A percentile compares a stretch with the other conserved stretches of the same genome.
These are phyloP conservation scores for Ooceraea biroi DNA, from an alignment of 1,140 invertebrate species.

Conservation along the genomic window DNA sequence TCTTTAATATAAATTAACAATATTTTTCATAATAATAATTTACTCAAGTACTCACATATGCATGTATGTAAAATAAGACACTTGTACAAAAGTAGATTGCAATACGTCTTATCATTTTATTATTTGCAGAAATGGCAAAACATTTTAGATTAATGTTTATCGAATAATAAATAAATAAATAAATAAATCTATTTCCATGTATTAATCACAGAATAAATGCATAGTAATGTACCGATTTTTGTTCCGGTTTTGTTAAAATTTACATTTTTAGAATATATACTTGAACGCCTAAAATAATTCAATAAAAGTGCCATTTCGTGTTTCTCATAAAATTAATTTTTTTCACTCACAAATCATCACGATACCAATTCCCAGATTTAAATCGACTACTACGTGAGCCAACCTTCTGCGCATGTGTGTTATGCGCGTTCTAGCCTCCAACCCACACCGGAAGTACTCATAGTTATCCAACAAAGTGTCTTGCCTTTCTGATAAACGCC, in stretches of 20 bases:
- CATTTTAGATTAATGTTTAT: not conserved
- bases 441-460: conserved; percentile 5
- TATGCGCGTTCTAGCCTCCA: not conserved
- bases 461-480: not conserved
- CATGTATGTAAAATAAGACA: not conserved
- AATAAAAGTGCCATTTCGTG: not conserved
- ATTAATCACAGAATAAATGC: not conserved
- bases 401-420: conserved; percentile 7
- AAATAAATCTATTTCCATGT: not conserved
- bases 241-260: too few species aligned
- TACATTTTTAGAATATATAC: not conserved
- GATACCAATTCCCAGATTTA: not conserved
- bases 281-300: not conserved
- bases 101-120: not conserved
- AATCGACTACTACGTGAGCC: not conserved
- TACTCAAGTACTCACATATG: too few species aligned
- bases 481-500: not conserved
- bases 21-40: not conserved
- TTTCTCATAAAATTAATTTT: too few species aligned
- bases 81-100: not conserved
- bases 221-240: not conserved
- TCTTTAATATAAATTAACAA: not conserved
- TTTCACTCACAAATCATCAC: not conserved
- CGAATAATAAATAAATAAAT: not conserved
- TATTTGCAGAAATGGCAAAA: not conserved